phyloP scores from a whole-genome alignment of 2,888 invertebrate genomes.

The Drosophila paranaensis region DNA sequence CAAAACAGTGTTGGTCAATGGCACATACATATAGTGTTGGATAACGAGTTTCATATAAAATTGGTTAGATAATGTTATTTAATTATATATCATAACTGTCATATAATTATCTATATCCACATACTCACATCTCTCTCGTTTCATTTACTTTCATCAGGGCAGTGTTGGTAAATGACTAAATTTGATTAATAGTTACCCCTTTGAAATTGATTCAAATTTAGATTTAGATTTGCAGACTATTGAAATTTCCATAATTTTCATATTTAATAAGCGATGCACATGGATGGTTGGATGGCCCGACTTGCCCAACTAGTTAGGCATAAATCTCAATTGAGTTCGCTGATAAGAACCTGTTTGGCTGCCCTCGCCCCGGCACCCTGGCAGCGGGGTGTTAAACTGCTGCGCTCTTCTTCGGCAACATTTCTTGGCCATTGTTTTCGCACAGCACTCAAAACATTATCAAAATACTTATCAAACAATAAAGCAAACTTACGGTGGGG shows the following conservation, averaged over 20 bases:
- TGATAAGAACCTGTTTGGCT: constrained; percentile 39
- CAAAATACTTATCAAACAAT: constrained; percentile 79
- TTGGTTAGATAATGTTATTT: background rate
- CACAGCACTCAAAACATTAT: constrained; percentile 67
- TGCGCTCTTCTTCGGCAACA: constrained; percentile 25
- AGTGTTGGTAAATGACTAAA: background rate
- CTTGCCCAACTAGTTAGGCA: constrained; percentile 36
- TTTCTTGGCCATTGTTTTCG: constrained; percentile 51
- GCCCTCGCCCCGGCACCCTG: constrained; percentile 1
- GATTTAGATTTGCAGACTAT: background rate
- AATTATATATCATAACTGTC: background rate
- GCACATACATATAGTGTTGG: too few relatives aligned
- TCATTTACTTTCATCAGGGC: background rate
- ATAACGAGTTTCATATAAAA: background rate
- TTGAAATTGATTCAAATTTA: background rate
- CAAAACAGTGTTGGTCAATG: background rate
- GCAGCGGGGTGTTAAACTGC: constrained; percentile 63
- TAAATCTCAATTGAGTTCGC: constrained; percentile 66
- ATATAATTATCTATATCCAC: background rate
- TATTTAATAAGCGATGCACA: constrained; percentile 1
- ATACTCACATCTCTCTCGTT: background rate
- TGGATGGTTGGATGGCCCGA: constrained; percentile 3
- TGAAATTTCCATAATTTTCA: background rate
- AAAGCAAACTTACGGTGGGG: constrained; percentile 54
- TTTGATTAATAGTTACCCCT: background rate